Conservation (phyloP, 2,113 vertebrate genomes). For the Bos javanicus region DNA sequence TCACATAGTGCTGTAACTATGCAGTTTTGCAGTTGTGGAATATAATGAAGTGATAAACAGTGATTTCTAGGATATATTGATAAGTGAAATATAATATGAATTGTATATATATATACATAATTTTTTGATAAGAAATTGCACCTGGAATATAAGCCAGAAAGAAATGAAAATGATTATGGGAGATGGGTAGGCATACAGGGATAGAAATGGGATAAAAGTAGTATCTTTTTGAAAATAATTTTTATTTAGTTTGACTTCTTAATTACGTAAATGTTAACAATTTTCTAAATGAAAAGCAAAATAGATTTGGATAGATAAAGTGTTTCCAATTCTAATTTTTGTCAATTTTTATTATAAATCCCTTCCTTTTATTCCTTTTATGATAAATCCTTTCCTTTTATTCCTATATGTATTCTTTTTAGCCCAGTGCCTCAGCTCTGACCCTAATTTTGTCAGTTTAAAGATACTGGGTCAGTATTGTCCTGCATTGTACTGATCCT, state of each 20-base stretch:
- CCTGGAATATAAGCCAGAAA: not conserved
- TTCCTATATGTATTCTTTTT: not conserved
- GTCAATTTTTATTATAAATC: not conserved
- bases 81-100: not conserved
- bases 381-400: not conserved
- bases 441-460: not conserved
- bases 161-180: not conserved
- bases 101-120: not conserved
- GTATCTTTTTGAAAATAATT: not conserved
- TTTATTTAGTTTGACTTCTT: not conserved
- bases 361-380: not conserved
- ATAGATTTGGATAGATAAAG: not conserved
- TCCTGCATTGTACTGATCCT: not conserved
- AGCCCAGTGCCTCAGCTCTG: not conserved
- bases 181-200: not conserved
- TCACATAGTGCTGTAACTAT: not conserved
- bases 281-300: not conserved
- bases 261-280: not conserved
- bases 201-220: not conserved
- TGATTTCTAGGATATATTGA: not conserved
- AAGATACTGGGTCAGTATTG: not conserved
- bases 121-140: not conserved
- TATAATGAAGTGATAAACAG: not conserved
- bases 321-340: not conserved
- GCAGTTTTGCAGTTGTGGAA: not conserved